Conservation (phyloP, 2,888 invertebrate genomes). For the Pomacea canaliculata region DNA sequence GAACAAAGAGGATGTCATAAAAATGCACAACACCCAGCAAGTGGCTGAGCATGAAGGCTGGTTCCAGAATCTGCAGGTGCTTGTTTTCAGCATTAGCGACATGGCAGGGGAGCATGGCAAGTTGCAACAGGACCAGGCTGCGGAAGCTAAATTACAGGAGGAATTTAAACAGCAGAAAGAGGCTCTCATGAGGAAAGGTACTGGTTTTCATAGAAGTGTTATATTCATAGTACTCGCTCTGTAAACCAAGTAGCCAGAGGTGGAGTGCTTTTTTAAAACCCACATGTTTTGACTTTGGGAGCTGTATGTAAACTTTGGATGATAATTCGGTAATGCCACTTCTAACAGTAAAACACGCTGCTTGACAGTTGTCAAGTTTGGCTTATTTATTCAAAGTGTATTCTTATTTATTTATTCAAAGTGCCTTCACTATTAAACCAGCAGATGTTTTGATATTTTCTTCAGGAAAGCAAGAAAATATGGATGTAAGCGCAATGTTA, state of each 20-base stretch:
- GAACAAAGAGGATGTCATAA: constrained; percentile 47
- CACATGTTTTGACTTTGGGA: too few relatives aligned
- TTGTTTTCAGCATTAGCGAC: constrained; percentile 43
- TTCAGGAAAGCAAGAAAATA: constrained; percentile 37
- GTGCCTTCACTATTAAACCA: too few relatives aligned
- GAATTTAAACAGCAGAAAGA: constrained; percentile 41
- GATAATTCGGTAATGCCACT: too few relatives aligned
- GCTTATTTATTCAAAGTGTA: too few relatives aligned
- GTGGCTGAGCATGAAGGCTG: constrained; percentile 51
- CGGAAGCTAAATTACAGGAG: constrained; percentile 31
- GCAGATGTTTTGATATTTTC: neutral
- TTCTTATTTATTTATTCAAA: too few relatives aligned
- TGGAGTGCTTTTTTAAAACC: too few relatives aligned
- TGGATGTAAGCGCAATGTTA: constrained; percentile 49
- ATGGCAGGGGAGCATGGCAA: constrained; percentile 24
- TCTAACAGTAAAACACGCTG: too few relatives aligned
- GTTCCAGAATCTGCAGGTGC: constrained; percentile 51
- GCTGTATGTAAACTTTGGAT: too few relatives aligned
- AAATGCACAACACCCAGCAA: constrained; percentile 47
- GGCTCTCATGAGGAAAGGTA: constrained; percentile 44
- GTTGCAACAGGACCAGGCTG: constrained; percentile 20
- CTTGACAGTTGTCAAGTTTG: too few relatives aligned
- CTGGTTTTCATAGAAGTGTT: neutral
- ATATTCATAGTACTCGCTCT: too few relatives aligned
- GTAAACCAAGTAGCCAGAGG: too few relatives aligned